Conservation (phyloP, 2,797 vertebrate species). For the Eospalax fontanierii region DNA sequence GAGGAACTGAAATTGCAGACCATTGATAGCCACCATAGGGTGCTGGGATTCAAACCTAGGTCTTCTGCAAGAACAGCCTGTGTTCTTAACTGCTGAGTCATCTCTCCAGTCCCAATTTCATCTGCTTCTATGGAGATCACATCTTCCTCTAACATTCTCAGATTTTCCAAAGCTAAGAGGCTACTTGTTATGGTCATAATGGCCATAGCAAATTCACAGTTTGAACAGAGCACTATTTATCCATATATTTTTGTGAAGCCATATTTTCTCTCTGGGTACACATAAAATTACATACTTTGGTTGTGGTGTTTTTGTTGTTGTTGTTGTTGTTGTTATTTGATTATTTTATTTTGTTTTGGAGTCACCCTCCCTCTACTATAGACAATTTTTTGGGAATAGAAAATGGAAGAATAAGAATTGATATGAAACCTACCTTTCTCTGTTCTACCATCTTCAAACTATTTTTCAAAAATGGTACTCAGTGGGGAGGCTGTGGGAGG, state of each 20-base stretch:
- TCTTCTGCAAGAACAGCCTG: too few relatives aligned
- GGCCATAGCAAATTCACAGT: background rate
- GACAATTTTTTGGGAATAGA: background rate
- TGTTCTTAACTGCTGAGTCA: too few relatives aligned
- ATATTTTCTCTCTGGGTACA: background rate
- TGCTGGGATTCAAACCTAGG: too few relatives aligned
- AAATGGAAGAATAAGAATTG: background rate
- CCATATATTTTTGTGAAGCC: background rate
- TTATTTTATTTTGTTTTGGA: background rate
- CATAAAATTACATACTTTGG: too few relatives aligned
- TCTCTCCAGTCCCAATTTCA: background rate
- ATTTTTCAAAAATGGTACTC: background rate
- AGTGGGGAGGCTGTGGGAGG: too few relatives aligned
- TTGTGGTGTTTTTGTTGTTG: too few relatives aligned
- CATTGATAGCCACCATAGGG: too few relatives aligned
- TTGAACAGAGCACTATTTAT: background rate
- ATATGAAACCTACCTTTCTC: background rate
- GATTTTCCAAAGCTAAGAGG: background rate
- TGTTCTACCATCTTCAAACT: background rate
- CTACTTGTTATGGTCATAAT: background rate
- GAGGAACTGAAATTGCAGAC: too few relatives aligned
- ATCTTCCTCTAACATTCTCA: background rate
- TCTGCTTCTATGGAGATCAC: background rate
- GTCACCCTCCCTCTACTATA: background rate
- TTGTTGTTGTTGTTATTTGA: too few relatives aligned